phyloP scores from a whole-genome alignment of 2,888 invertebrate genomes.

The Ennomos fuscantarius region DNA sequence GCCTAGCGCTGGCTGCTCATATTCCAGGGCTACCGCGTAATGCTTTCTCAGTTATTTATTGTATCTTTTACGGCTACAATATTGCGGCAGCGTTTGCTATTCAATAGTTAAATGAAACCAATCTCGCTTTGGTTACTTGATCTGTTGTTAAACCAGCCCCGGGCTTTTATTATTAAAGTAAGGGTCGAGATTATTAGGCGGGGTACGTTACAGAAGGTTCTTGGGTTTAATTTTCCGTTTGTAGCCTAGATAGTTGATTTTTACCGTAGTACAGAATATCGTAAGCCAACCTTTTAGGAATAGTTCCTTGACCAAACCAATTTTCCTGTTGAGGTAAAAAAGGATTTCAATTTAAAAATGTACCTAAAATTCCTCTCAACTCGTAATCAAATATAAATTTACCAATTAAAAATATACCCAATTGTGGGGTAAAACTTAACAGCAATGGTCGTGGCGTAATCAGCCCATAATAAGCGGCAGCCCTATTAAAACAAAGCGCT shows the following conservation, averaged over 20 bases:
- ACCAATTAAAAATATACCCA: background rate
- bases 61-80: constrained; percentile 24
- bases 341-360: no score
- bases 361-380: no score
- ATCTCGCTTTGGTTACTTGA: constrained; percentile 13
- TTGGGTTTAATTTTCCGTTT: constrained; percentile 24
- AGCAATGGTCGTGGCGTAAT: constrained; percentile 24
- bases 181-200: constrained; percentile 11
- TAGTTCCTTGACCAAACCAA: background rate
- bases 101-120: constrained; percentile 15
- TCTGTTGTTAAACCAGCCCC: constrained; percentile 10
- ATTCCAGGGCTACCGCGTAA: constrained; percentile 42
- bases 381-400: no score
- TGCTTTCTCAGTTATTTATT: constrained; percentile 42
- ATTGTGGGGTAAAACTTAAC: constrained; percentile 6
- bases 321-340: no score
- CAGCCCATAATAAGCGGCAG: constrained; percentile 27
- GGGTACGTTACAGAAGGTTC: constrained; percentile 5
- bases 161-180: constrained; percentile 13
- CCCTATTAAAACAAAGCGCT: constrained; percentile 35
- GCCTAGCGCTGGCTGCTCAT: constrained; percentile 42
- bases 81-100: constrained; percentile 20
- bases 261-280: background rate
- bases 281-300: constrained; percentile 3
- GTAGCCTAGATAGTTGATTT: background rate